Percentiles rank a stretch among this genome's conserved stretches.
Evolutionary conservation across 1,140 invertebrate species (phyloP).

Genomic region (Penaeus japonicus): DNA sequence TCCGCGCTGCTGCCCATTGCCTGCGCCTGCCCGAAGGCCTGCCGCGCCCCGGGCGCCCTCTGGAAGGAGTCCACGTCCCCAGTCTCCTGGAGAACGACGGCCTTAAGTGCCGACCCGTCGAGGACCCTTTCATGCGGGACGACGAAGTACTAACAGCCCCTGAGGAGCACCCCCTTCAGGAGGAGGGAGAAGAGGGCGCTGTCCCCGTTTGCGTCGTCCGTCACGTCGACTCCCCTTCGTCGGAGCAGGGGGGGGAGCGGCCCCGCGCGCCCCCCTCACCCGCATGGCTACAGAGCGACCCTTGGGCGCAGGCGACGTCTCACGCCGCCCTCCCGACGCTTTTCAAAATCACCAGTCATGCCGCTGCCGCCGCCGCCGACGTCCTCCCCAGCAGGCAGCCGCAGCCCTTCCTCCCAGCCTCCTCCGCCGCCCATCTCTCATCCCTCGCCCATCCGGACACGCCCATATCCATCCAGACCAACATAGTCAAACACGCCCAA

Average conservation of each 20-base stretch:
- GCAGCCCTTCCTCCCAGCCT: background rate
- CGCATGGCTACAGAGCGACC: background rate
- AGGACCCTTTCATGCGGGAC: no score
- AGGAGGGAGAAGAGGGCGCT: no score
- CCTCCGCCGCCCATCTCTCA: background rate
- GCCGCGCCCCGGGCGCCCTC: background rate
- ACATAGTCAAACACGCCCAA: background rate
- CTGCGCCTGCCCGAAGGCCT: background rate
- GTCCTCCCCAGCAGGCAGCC: background rate
- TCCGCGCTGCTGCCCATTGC: background rate
- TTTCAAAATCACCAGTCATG: background rate
- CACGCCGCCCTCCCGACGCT: background rate
- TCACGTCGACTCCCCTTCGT: background rate
- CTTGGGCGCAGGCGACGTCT: background rate
- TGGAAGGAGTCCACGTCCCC: background rate
- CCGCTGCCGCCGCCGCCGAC: background rate
- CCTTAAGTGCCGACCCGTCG: background rate
- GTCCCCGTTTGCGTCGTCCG: no score
- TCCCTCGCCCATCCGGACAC: background rate
- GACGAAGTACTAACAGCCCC: no score
- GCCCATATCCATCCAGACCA: background rate
- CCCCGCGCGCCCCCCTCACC: background rate
- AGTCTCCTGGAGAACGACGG: background rate
- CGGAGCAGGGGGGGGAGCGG: background rate
- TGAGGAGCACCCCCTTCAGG: no score